These are phyloP conservation scores for Chymomyza procnemis DNA, from an alignment of 2,888 invertebrate species.

Conservation along the genomic window DNA sequence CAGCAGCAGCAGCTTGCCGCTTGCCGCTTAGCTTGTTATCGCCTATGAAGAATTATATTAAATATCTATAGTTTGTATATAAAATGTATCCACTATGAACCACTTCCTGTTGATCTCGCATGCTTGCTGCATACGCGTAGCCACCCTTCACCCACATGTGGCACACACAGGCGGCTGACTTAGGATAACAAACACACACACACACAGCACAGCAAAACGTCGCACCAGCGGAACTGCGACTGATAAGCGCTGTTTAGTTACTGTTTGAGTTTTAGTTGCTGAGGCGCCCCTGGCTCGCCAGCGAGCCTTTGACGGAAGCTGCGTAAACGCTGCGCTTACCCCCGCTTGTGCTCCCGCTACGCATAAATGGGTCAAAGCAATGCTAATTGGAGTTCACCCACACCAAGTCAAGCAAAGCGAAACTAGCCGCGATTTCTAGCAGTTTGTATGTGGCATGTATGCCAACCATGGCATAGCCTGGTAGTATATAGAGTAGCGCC, in stretches of 20 bases:
- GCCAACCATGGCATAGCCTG: too few species aligned
- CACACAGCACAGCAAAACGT: too few species aligned
- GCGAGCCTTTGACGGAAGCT: constrained; percentile 55
- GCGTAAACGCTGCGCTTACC: constrained; percentile 2
- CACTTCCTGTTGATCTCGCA: constrained; percentile 65
- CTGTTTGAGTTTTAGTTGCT: not conserved
- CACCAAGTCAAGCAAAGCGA: constrained; percentile 33
- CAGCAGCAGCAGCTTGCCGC: not conserved
- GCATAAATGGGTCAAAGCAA: constrained; percentile 67
- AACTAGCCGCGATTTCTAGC: not conserved
- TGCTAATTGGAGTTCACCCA: constrained; percentile 69
- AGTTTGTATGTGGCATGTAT: not conserved
- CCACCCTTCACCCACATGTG: constrained; percentile 76
- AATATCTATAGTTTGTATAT: constrained; percentile 47
- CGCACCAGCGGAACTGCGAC: constrained; percentile 73
- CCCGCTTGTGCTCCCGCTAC: not conserved
- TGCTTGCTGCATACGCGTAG: constrained; percentile 20
- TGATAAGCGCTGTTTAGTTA: constrained; percentile 42
- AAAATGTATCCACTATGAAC: constrained; percentile 49
- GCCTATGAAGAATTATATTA: constrained; percentile 18
- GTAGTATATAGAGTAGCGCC: constrained; percentile 14
- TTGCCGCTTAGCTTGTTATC: constrained; percentile 41
- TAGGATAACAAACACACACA: constrained; percentile 62
- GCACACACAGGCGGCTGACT: constrained; percentile 45
- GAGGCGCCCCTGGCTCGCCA: constrained; percentile 56